phyloP scores from a whole-genome alignment of 2,888 invertebrate genomes.

The Pegoplata infirma region DNA sequence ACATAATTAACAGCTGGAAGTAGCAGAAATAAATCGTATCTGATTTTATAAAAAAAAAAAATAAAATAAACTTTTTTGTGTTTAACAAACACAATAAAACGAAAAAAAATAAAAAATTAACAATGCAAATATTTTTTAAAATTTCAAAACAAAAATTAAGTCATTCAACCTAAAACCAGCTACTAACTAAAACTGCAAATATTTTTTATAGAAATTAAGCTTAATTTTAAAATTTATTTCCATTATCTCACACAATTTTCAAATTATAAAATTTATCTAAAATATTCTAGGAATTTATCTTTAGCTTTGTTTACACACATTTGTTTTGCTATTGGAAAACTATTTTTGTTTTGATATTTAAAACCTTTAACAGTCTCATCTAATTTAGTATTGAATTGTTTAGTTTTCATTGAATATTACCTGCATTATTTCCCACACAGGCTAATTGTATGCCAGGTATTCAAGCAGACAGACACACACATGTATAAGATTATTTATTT shows the following conservation, averaged over 20 bases:
- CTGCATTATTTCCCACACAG: background rate
- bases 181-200: too few relatives aligned
- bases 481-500: background rate
- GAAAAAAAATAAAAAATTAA: slow-evolving; percentile 3
- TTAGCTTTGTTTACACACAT: too few relatives aligned
- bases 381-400: background rate
- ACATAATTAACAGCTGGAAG: slow-evolving; percentile 23
- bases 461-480: background rate
- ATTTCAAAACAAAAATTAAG: background rate
- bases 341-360: too few relatives aligned
- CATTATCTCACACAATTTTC: too few relatives aligned
- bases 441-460: too few relatives aligned
- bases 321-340: too few relatives aligned
- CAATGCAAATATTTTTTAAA: background rate
- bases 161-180: background rate
- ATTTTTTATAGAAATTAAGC: too few relatives aligned
- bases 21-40: slow-evolving; percentile 17
- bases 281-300: too few relatives aligned
- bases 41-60: slow-evolving; percentile 37
- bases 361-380: too few relatives aligned
- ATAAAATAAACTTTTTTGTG: slow-evolving; percentile 12
- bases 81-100: too few relatives aligned
- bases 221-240: too few relatives aligned
- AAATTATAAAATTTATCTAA: too few relatives aligned
- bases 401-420: background rate